Conservation (phyloP, 2,888 invertebrate species). For the Platycheirus albimanus region DNA sequence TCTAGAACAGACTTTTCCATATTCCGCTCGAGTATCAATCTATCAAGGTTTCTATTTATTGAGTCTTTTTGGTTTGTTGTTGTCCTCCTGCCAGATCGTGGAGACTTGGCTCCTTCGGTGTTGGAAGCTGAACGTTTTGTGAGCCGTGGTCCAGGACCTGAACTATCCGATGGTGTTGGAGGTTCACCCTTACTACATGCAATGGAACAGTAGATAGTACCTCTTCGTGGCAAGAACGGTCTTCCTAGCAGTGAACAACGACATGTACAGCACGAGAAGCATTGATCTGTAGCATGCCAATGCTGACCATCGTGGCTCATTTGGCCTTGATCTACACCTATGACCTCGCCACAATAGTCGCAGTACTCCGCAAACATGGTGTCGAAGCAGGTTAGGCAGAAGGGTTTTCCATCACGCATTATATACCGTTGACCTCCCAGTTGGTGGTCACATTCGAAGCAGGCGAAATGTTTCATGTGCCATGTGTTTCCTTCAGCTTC, state of each 20-base stretch:
- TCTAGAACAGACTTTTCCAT: slow-evolving; percentile 79
- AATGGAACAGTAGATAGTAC: slow-evolving; percentile 97
- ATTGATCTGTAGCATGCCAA: slow-evolving; percentile 97
- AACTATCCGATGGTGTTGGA: slow-evolving; percentile 92
- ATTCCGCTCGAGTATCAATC: slow-evolving; percentile 77
- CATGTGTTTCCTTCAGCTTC: slow-evolving; percentile 99
- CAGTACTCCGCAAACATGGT: slow-evolving; percentile 98
- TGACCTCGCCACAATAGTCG: slow-evolving; percentile 97
- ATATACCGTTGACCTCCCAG: slow-evolving; percentile 99
- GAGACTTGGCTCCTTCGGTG: slow-evolving; percentile 83
- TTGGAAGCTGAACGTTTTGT: slow-evolving; percentile 83
- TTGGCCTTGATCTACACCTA: slow-evolving; percentile 98
- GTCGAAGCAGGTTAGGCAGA: slow-evolving; percentile 97
- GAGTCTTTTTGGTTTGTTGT: slow-evolving; percentile 82
- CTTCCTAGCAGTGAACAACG: slow-evolving; percentile 88
- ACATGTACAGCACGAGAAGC: slow-evolving; percentile 97
- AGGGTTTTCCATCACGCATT: slow-evolving; percentile 97
- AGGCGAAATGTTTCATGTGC: slow-evolving; percentile 99
- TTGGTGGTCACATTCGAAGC: slow-evolving; percentile 96
- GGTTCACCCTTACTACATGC: slow-evolving; percentile 96
- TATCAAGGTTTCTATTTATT: slow-evolving; percentile 84
- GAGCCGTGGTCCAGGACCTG: slow-evolving; percentile 86
- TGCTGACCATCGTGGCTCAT: slow-evolving; percentile 99
- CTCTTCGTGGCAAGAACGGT: slow-evolving; percentile 95
- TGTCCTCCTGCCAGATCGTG: slow-evolving; percentile 79